Evolutionary conservation across 2,113 vertebrate species (phyloP).

Genomic region (Colius striatus): DNA sequence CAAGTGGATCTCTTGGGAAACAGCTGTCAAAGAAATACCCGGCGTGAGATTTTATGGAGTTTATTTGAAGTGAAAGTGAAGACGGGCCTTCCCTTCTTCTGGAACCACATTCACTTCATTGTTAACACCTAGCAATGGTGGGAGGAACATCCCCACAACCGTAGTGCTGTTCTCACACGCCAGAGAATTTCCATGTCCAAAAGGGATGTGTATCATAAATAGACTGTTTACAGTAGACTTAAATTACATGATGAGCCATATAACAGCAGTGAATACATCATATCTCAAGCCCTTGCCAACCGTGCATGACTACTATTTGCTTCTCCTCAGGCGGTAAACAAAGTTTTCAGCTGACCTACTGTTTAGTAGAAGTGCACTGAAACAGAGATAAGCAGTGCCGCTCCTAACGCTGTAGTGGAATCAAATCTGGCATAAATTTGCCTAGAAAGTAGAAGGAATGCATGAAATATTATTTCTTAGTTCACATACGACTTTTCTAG

Average conservation of each 20-base stretch:
- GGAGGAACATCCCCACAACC: constrained; percentile 3
- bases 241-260: constrained; percentile 49
- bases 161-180: constrained; percentile 25
- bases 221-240: constrained; percentile 55
- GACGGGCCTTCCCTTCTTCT: constrained; percentile 1
- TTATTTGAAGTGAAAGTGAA: constrained; percentile 46
- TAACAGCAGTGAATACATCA: constrained; percentile 42
- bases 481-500: constrained; percentile 17
- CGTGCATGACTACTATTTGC: constrained; percentile 51
- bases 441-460: constrained; percentile 61
- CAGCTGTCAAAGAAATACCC: not conserved
- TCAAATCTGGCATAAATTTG: constrained; percentile 64
- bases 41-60: not conserved
- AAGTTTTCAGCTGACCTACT: constrained; percentile 66
- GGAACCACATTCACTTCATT: not conserved
- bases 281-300: constrained; percentile 28
- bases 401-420: not conserved
- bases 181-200: constrained; percentile 47
- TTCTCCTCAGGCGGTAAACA: constrained; percentile 43
- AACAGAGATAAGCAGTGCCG: constrained; percentile 47
- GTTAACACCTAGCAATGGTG: constrained; percentile 12
- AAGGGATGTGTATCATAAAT: constrained; percentile 44
- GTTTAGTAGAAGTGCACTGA: constrained; percentile 53
- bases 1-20: not conserved
- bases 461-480: constrained; percentile 59